These are phyloP conservation scores for Limenitis camilla DNA, from an alignment of 2,888 invertebrate genomes.

Conservation along the genomic window DNA sequence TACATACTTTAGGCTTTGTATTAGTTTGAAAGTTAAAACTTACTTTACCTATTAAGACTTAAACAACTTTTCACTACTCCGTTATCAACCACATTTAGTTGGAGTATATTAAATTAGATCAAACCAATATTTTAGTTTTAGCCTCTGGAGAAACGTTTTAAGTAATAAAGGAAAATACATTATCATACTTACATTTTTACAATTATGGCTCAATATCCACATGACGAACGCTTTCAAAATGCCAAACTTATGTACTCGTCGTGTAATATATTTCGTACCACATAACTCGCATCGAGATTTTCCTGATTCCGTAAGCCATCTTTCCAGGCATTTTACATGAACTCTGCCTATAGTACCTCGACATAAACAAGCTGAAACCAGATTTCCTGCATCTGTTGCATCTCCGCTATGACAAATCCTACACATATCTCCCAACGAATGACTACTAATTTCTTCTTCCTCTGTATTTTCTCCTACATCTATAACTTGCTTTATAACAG, in stretches of 20 bases:
- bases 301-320: constrained; percentile 84
- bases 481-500: constrained; percentile 22
- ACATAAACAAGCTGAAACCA: constrained; percentile 65
- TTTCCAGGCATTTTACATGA: constrained; percentile 82
- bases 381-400: constrained; percentile 46
- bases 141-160: not conserved
- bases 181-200: constrained; percentile 51
- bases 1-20: too few species aligned
- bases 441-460: constrained; percentile 41
- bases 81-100: too few species aligned
- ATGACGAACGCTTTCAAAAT: constrained; percentile 70
- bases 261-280: constrained; percentile 78
- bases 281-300: constrained; percentile 83
- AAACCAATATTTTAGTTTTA: not conserved
- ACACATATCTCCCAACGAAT: constrained; percentile 60
- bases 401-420: constrained; percentile 67
- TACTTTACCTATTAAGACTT: too few species aligned
- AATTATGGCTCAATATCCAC: constrained; percentile 75
- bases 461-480: constrained; percentile 25
- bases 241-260: constrained; percentile 76
- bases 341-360: constrained; percentile 82
- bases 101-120: too few species aligned
- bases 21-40: too few species aligned
- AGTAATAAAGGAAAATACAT: not conserved
- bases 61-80: too few species aligned